phyloP scores from a whole-genome alignment of 2,888 invertebrate species.

The Prenolepis imparis region DNA sequence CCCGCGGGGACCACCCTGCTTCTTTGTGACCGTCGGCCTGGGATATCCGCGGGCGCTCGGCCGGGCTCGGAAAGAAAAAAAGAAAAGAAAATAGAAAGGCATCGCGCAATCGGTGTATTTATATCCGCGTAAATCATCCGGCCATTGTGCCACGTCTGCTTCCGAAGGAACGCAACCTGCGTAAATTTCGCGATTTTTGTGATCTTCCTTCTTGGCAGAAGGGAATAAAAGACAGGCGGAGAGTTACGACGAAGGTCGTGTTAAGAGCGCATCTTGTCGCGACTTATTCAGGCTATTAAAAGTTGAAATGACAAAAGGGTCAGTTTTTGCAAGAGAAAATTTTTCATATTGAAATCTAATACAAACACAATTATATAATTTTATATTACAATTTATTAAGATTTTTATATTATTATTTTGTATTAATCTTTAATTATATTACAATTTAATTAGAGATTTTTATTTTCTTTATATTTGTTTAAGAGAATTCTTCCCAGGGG shows the following conservation, averaged over 20 bases:
- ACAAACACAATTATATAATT: not conserved
- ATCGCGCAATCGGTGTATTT: constrained; percentile 76
- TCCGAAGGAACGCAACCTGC: constrained; percentile 45
- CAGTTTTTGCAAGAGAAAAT: not conserved
- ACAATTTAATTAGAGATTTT: not conserved
- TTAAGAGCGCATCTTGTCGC: not conserved
- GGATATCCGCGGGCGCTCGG: constrained; percentile 56
- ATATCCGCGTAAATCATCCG: constrained; percentile 80
- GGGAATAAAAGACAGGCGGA: not conserved
- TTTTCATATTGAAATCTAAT: not conserved
- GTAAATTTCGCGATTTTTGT: constrained; percentile 67
- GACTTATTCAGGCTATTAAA: not conserved
- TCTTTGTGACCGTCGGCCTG: constrained; percentile 70
- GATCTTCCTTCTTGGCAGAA: constrained; percentile 9
- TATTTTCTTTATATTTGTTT: not conserved
- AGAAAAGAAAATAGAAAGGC: constrained; percentile 48
- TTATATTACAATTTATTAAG: not conserved
- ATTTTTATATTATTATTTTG: not conserved
- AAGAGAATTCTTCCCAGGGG: not conserved
- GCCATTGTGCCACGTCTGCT: constrained; percentile 66
- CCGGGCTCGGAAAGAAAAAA: constrained; percentile 12
- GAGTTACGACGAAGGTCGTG: not conserved
- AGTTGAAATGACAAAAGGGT: not conserved
- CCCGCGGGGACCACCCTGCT: constrained; percentile 64
- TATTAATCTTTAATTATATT: not conserved